Conservation (phyloP, 1,140 invertebrate genomes). For the Leptopilina boulardi region DNA sequence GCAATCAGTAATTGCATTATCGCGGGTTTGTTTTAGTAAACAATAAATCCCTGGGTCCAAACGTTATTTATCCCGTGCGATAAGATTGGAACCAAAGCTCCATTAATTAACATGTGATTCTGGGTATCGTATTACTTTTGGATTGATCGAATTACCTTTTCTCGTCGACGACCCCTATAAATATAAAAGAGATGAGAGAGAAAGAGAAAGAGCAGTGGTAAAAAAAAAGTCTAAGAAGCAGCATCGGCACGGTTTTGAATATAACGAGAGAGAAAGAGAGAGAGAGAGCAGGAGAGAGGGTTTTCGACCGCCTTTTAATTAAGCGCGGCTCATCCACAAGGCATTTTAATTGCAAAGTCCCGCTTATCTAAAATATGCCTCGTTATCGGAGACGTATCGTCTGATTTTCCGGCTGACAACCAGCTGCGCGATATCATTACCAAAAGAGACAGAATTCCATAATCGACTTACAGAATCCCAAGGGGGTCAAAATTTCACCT, state of each 20-base stretch:
- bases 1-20: conserved; percentile 25
- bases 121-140: conserved; percentile 24
- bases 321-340: conserved; percentile 63
- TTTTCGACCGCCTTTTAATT: conserved; percentile 57
- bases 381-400: conserved; percentile 66
- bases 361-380: conserved; percentile 68
- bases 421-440: conserved; percentile 58
- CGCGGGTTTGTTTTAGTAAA: conserved; percentile 2
- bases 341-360: conserved; percentile 69
- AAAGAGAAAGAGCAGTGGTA: background rate
- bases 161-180: conserved; percentile 8
- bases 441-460: conserved; percentile 56
- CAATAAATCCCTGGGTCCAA: background rate
- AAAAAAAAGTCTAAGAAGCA: conserved; percentile 27
- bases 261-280: too few species aligned
- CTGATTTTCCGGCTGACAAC: conserved; percentile 68
- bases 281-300: too few species aligned
- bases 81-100: conserved; percentile 31
- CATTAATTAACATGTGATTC: conserved; percentile 33
- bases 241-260: conserved; percentile 27
- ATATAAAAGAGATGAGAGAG: background rate
- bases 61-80: conserved; percentile 4
- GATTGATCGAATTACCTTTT: conserved; percentile 28
- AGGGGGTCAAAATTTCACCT: too few species aligned
- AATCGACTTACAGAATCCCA: conserved; percentile 40